Percentiles rank a stretch among this genome's conserved stretches.
These are phyloP conservation scores for Xiphophorus maculatus DNA, from an alignment of 2,113 vertebrate species.

Conservation along the genomic window DNA sequence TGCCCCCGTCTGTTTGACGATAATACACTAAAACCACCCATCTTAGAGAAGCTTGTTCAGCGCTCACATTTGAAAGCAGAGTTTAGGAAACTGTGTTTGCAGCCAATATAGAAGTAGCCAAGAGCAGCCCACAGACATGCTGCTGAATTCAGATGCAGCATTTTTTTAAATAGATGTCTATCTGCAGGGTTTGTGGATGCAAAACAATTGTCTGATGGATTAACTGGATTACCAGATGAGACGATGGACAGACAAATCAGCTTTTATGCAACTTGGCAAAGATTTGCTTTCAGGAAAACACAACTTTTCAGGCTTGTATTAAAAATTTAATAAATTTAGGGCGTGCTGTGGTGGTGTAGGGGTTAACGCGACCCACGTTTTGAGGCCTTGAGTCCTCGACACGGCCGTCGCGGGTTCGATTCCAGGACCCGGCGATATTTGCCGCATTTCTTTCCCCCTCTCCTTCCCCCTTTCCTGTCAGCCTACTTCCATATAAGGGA, in stretches of 20 bases:
- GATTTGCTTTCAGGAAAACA: neutral
- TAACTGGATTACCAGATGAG: constrained; percentile 35
- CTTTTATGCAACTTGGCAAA: constrained; percentile 8
- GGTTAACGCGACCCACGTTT: too few relatives aligned
- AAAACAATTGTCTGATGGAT: constrained; percentile 26
- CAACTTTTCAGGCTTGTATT: neutral
- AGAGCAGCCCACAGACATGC: constrained; percentile 46
- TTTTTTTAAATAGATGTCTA: neutral
- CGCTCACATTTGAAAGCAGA: constrained; percentile 20
- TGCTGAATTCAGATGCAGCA: constrained; percentile 23
- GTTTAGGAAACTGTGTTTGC: constrained; percentile 21
- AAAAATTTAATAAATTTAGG: neutral
- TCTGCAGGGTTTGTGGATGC: neutral
- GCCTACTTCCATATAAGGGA: too few relatives aligned
- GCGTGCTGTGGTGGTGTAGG: too few relatives aligned
- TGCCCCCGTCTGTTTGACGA: neutral
- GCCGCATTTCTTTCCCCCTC: too few relatives aligned
- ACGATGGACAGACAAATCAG: neutral
- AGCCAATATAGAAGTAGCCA: constrained; percentile 39
- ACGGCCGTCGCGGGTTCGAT: too few relatives aligned
- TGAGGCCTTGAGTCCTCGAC: too few relatives aligned
- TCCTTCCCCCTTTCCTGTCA: too few relatives aligned
- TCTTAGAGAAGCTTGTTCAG: constrained; percentile 15
- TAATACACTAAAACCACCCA: constrained; percentile 14
- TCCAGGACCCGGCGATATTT: too few relatives aligned